Conservation (phyloP, 2,113 vertebrate species). For the Passer montanus region DNA sequence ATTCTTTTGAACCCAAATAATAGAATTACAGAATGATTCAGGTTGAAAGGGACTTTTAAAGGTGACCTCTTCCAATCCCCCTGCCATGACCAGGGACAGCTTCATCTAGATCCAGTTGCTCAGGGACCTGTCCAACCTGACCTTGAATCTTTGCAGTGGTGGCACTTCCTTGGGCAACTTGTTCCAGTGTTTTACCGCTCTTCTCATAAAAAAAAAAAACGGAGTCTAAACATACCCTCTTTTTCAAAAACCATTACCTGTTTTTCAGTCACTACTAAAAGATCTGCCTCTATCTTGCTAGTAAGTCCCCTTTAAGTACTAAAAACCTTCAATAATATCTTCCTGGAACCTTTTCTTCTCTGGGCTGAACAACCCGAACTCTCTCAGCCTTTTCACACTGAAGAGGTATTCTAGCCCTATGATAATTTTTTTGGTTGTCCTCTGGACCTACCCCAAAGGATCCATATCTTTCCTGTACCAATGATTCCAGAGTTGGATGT, state of each 20-base stretch:
- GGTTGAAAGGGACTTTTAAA: background rate
- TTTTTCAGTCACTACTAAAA: background rate
- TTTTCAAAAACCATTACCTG: background rate
- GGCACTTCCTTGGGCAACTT: background rate
- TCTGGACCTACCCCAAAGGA: background rate
- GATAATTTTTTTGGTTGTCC: accelerated
- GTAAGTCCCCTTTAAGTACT: background rate
- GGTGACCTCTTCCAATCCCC: background rate
- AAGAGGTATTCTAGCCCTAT: background rate
- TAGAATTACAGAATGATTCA: background rate
- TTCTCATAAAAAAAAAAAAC: background rate
- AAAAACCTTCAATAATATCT: background rate
- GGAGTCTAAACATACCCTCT: background rate
- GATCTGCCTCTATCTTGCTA: background rate
- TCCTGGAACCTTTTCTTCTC: background rate
- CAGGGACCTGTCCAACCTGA: background rate
- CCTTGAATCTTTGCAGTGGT: background rate
- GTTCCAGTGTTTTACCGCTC: background rate
- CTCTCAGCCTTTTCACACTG: background rate
- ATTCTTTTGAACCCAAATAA: background rate
- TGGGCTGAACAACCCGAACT: background rate
- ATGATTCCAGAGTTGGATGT: accelerated
- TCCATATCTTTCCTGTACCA: background rate
- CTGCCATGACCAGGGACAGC: background rate
- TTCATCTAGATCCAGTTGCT: background rate